Percentiles rank a stretch among this genome's conserved stretches.
Conservation (phyloP, 2,888 invertebrate species). For the Mythimna impura region DNA sequence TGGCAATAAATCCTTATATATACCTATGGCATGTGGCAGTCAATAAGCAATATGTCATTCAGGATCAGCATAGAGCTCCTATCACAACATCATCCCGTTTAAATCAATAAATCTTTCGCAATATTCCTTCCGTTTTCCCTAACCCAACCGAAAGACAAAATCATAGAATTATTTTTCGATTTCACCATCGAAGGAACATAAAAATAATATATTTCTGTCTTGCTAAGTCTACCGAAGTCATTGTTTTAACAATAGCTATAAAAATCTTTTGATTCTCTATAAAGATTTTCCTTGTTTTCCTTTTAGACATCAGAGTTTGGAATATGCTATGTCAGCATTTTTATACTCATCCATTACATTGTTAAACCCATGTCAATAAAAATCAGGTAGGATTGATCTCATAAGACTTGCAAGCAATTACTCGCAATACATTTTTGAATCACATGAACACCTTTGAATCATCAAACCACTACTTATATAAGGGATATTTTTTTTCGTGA, state of each 20-base stretch:
- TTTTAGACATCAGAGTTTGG: background rate
- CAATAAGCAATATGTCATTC: slow-evolving; percentile 35
- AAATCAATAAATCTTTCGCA: slow-evolving; percentile 28
- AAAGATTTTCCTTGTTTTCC: background rate
- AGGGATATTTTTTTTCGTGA: too few species aligned
- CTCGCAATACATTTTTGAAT: background rate
- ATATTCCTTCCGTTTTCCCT: slow-evolving; percentile 24
- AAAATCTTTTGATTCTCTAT: slow-evolving; percentile 11
- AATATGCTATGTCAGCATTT: background rate
- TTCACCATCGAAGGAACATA: background rate
- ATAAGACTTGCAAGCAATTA: background rate
- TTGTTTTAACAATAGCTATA: background rate
- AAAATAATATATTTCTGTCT: background rate
- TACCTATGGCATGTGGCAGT: background rate
- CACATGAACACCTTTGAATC: too few species aligned
- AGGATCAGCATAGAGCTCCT: slow-evolving; percentile 27
- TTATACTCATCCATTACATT: background rate
- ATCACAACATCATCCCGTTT: slow-evolving; percentile 7
- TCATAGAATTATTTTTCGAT: background rate
- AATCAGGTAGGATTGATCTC: background rate
- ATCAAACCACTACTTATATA: too few species aligned
- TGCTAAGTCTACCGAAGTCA: background rate
- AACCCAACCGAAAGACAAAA: background rate
- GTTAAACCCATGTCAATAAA: background rate
- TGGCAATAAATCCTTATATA: background rate